Percentiles rank a stretch among this genome's conserved stretches.
Evolutionary conservation across 2,888 invertebrate genomes (phyloP).

Genomic region (Aleiodes testaceus): DNA sequence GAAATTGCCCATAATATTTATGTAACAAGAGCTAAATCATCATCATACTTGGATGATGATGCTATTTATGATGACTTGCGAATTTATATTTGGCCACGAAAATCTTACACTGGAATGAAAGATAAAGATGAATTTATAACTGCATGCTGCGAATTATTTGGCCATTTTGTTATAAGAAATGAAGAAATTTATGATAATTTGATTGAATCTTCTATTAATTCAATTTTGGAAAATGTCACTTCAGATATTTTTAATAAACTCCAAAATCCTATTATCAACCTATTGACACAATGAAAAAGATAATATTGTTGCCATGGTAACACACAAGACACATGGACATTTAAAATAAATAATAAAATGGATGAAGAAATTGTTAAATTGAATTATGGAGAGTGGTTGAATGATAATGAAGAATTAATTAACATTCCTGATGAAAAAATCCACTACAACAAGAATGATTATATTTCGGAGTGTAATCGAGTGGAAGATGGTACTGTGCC

Average conservation of each 20-base stretch:
- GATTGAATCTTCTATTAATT: conserved; percentile 54
- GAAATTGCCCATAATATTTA: conserved; percentile 85
- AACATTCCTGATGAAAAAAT: conserved; percentile 55
- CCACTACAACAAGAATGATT: conserved; percentile 73
- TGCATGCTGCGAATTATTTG: conserved; percentile 85
- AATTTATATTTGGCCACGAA: conserved; percentile 81
- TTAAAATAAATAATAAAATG: background rate
- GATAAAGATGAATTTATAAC: conserved; percentile 78
- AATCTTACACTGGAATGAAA: conserved; percentile 76
- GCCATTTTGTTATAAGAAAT: conserved; percentile 82
- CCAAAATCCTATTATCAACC: conserved; percentile 48
- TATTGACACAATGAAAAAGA: conserved; percentile 38
- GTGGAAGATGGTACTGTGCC: conserved; percentile 76
- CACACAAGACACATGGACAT: background rate
- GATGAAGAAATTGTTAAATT: conserved; percentile 4
- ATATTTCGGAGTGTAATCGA: conserved; percentile 76
- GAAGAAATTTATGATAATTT: conserved; percentile 58
- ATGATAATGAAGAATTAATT: conserved; percentile 43
- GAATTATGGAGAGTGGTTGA: conserved; percentile 46
- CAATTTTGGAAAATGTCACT: conserved; percentile 55
- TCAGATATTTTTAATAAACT: conserved; percentile 52
- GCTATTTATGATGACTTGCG: conserved; percentile 73
- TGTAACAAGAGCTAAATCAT: conserved; percentile 76
- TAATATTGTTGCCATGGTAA: conserved; percentile 17
- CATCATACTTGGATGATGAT: conserved; percentile 49